Base-by-base conservation (phyloP, 2,797 vertebrate genomes). In the Chiroxiphia lanceolata region DNA sequence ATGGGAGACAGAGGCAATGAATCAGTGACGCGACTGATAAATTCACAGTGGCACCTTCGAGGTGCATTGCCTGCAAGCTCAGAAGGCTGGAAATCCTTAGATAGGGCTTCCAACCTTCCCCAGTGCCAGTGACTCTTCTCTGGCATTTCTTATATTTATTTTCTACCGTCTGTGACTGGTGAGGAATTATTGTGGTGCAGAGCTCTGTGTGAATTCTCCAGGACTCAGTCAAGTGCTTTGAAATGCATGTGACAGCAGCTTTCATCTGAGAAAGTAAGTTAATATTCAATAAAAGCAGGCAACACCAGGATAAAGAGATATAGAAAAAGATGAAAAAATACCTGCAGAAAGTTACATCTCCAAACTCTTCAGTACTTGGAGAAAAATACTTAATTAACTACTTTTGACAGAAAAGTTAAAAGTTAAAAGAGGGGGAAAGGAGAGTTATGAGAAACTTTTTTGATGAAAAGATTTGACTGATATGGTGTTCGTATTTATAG, bases 21-120 rank as follows among this genome's bases (percentile, higher is more conserved):
- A 91, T 93, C 90, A 88, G 51, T 63, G 77, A 90, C 79, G 84
- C 1, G 7, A 60, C 92, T 79, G 89, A 91, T 93, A 80, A 88
- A 95, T 92, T 94, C 77, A 64, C 29, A 57, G 67, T 91, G 92
- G 74, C 69, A 83, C 63, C 31, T 93, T 91, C 25, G 88, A 93
- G 80, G 83, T 89, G 51, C 71, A 31, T 51, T 57, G 63, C 38
- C 56, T 92, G 63, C 63, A 86, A 93, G n/a, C 65, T 81, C 77
- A 76, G 82, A 93, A 92, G 70, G 51, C 84, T 96, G 68, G 57
- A 95, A 92, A 67, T 68, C 45, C 78, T 93, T 75, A 87, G 42
- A 68, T 16, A 87, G 80, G 44, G 47, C 34, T 72, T 77, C 8
- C 4, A n/a, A 81, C 51, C 72, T 79, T 96, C 65, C 36, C 44